Evolutionary conservation across 2,113 vertebrate genomes (phyloP).

Genomic region (Lagopus leucura): DNA sequence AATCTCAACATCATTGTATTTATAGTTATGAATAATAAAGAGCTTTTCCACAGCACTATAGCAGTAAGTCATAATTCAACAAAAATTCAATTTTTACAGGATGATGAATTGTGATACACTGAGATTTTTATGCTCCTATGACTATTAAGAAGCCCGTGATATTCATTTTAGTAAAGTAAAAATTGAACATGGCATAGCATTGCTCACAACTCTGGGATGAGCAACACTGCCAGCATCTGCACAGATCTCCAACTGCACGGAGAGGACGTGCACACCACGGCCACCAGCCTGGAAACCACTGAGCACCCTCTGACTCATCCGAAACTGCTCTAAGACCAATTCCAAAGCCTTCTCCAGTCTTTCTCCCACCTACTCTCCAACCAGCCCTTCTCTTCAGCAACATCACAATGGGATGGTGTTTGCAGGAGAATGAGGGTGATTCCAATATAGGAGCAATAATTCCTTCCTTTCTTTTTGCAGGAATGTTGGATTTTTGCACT

Average conservation of each 20-base stretch:
- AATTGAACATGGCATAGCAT: conserved; percentile 36
- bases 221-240: not conserved
- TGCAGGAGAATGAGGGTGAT: not conserved
- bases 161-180: conserved; percentile 52
- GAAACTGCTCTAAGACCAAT: not conserved
- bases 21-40: conserved; percentile 71
- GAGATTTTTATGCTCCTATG: conserved; percentile 61
- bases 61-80: conserved; percentile 54
- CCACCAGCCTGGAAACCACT: fast-evolving
- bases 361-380: not conserved
- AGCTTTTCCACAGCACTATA: conserved; percentile 52
- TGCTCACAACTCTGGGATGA: fast-evolving
- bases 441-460: not conserved
- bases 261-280: not conserved
- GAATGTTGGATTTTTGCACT: not conserved
- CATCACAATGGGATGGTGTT: not conserved
- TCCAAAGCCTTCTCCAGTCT: not conserved
- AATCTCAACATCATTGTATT: conserved; percentile 47
- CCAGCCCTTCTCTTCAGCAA: not conserved
- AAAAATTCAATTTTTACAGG: conserved; percentile 67
- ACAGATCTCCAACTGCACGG: fast-evolving
- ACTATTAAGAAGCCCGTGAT: conserved; percentile 62
- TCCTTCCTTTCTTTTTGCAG: not conserved
- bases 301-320: not conserved
- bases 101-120: conserved; percentile 67